Evolutionary conservation across 2,113 vertebrate species (phyloP).

Genomic region (Nycticryphes semicollaris): DNA sequence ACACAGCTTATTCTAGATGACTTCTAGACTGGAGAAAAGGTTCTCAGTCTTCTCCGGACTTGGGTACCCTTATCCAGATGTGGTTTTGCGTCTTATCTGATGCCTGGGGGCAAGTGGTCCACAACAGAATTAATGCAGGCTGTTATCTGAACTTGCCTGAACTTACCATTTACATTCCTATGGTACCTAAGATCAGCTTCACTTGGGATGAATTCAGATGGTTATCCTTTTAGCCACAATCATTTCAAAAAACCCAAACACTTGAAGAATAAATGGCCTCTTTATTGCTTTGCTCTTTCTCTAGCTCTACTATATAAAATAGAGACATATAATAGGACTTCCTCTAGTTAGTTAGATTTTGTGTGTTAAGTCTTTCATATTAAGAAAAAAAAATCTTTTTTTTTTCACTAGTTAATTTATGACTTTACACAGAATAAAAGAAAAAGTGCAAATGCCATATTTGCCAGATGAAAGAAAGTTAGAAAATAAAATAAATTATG

Average conservation of each 20-base stretch:
- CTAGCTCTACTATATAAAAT: background rate
- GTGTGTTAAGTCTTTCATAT: background rate
- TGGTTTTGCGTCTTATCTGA: background rate
- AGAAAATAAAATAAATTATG: background rate
- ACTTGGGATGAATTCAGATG: background rate
- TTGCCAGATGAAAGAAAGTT: background rate
- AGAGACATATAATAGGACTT: background rate
- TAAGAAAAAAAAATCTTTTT: background rate
- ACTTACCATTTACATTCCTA: background rate
- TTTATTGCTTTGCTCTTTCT: background rate
- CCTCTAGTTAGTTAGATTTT: background rate
- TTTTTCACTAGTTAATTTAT: background rate
- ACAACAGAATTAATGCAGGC: background rate
- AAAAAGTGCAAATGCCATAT: background rate
- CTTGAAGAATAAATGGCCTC: background rate
- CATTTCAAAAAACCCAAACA: background rate
- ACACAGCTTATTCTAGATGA: background rate
- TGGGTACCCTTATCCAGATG: background rate
- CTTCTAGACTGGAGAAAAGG: background rate
- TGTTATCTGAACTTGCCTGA: background rate
- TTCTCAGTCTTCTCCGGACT: background rate
- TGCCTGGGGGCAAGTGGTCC: background rate
- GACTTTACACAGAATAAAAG: background rate
- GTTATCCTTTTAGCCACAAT: background rate
- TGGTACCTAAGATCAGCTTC: background rate